phyloP scores from a whole-genome alignment of 1,140 invertebrate genomes.

The Chionoecetes opilio region DNA sequence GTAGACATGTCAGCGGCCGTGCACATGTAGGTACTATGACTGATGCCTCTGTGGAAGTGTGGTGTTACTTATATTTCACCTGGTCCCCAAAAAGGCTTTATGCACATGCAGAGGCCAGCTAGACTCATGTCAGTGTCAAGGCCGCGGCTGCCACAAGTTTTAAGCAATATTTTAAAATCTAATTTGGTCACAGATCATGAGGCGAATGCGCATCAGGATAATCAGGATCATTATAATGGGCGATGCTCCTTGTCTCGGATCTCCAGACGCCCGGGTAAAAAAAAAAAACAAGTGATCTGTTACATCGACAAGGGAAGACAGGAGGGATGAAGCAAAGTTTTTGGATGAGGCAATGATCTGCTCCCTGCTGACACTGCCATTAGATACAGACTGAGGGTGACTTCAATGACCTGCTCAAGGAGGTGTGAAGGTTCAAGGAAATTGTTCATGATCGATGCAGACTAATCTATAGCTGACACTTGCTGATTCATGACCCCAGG shows the following conservation, averaged over 20 bases:
- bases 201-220: background rate
- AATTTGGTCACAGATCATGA: background rate
- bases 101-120: too few relatives aligned
- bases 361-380: background rate
- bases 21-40: too few relatives aligned
- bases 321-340: too few relatives aligned
- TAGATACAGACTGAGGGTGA: too few relatives aligned
- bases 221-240: slow-evolving; percentile 4
- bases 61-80: too few relatives aligned
- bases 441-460: background rate
- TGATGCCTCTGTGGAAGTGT: too few relatives aligned
- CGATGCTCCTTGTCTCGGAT: background rate
- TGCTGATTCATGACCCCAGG: background rate
- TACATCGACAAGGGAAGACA: background rate
- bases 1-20: too few relatives aligned
- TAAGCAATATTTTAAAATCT: background rate
- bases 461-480: background rate
- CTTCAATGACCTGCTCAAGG: background rate
- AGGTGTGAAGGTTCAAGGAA: background rate
- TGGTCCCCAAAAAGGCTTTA: too few relatives aligned
- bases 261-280: background rate
- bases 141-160: background rate
- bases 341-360: background rate
- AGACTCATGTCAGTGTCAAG: too few relatives aligned
- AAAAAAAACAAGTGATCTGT: too few relatives aligned